These are phyloP conservation scores for Hippoglossus hippoglossus DNA, from an alignment of 2,797 vertebrate genomes.

Conservation along the genomic window DNA sequence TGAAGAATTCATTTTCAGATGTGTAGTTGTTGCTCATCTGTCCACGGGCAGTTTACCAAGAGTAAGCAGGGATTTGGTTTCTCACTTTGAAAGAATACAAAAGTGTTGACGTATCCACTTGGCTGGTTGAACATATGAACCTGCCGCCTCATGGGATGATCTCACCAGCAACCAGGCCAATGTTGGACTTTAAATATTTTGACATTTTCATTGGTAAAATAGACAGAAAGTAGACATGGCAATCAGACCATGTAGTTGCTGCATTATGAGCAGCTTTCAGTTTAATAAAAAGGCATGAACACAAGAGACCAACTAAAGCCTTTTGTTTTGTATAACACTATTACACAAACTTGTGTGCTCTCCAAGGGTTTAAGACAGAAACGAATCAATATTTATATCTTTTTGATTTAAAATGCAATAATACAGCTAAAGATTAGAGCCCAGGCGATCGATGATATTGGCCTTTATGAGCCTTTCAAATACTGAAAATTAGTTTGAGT, in stretches of 20 bases:
- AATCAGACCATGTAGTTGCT: neutral
- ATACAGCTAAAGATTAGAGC: neutral
- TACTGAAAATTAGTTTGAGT: no score
- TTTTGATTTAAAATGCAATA: neutral
- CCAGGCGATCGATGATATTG: no score
- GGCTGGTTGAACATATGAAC: neutral
- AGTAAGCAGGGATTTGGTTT: slow-evolving; percentile 17
- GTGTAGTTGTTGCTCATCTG: slow-evolving; percentile 4
- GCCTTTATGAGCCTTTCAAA: no score
- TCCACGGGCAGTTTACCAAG: neutral
- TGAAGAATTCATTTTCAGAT: neutral
- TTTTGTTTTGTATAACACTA: no score
- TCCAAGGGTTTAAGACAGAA: neutral
- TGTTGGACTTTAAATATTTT: neutral
- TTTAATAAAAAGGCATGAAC: neutral
- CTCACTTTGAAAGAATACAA: slow-evolving; percentile 1
- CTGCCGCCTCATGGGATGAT: neutral
- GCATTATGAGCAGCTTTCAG: neutral
- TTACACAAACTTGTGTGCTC: no score
- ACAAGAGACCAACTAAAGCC: no score
- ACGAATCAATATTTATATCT: neutral
- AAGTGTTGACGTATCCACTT: neutral
- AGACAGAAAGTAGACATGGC: neutral
- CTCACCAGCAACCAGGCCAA: neutral
- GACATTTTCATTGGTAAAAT: neutral